These are phyloP conservation scores for Betta splendens DNA, from an alignment of 2,797 vertebrate species.

Conservation along the genomic window DNA sequence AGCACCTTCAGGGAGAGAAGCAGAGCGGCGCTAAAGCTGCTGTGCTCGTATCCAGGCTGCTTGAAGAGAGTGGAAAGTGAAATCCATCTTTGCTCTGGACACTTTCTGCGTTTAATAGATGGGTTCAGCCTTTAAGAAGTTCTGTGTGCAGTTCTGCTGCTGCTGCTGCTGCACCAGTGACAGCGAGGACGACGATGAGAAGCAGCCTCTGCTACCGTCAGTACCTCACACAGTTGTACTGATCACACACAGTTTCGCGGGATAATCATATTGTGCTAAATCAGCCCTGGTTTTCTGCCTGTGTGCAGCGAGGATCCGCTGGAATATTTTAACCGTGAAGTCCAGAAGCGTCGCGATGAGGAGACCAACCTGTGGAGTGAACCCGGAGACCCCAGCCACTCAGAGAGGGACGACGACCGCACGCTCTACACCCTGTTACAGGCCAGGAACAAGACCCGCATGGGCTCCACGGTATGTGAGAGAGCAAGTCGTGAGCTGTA, in stretches of 20 bases:
- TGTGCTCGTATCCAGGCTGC: neutral
- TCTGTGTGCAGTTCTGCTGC: constrained; percentile 75
- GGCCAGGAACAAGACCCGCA: constrained; percentile 77
- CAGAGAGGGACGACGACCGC: constrained; percentile 83
- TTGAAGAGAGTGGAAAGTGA: constrained; percentile 11
- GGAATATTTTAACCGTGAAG: constrained; percentile 84
- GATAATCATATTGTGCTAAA: too few relatives aligned
- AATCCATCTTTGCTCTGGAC: constrained; percentile 31
- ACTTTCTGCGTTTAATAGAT: constrained; percentile 39
- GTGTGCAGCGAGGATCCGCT: constrained; percentile 77
- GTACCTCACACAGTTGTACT: too few relatives aligned
- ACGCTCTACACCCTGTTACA: constrained; percentile 80
- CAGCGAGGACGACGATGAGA: constrained; percentile 75
- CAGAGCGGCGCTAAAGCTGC: constrained; percentile 11
- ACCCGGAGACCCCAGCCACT: constrained; percentile 83
- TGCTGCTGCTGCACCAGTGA: constrained; percentile 77
- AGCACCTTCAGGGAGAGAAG: neutral
- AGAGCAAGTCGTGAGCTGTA: neutral
- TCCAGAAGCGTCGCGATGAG: constrained; percentile 82
- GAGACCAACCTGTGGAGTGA: constrained; percentile 87
- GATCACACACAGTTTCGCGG: too few relatives aligned
- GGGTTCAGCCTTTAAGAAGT: constrained; percentile 70
- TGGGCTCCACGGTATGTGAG: constrained; percentile 79
- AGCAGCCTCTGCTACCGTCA: constrained; percentile 80
- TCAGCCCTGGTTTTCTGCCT: too few relatives aligned